These are phyloP conservation scores for Coelopa frigida DNA, from an alignment of 1,140 invertebrate genomes.

Conservation along the genomic window DNA sequence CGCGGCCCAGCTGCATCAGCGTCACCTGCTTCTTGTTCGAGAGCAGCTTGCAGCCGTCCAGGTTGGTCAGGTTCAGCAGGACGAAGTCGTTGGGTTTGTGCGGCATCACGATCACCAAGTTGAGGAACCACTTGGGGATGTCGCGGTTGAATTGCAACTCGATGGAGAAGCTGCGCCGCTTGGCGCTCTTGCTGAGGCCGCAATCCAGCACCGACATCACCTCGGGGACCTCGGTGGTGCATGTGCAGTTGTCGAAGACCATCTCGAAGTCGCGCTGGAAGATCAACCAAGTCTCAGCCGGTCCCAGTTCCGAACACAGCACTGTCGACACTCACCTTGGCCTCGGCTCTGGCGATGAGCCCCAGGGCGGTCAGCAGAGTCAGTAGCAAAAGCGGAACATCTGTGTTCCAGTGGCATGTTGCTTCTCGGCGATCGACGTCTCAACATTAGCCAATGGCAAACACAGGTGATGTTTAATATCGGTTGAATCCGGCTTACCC, in stretches of 20 bases:
- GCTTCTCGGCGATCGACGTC: no score
- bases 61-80: slow-evolving; percentile 19
- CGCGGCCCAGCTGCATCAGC: slow-evolving; percentile 19
- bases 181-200: slow-evolving; percentile 18
- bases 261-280: slow-evolving; percentile 19
- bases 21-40: slow-evolving; percentile 26
- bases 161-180: slow-evolving; percentile 18
- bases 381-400: no score
- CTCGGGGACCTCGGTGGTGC: slow-evolving; percentile 20
- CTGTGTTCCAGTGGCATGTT: no score
- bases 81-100: slow-evolving; percentile 13
- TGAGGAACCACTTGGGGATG: slow-evolving; percentile 17
- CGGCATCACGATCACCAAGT: slow-evolving; percentile 21
- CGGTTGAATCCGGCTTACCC: no score
- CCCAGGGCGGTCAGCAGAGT: no score
- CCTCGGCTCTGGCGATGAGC: no score
- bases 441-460: no score
- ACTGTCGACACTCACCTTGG: no score
- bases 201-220: slow-evolving; percentile 14
- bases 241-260: slow-evolving; percentile 20
- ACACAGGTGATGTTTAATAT: no score
- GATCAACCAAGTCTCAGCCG: no score
- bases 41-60: slow-evolving; percentile 24
- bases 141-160: slow-evolving; percentile 21
- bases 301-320: no score